Evolutionary conservation across 2,888 invertebrate species (phyloP).

Genomic region (Crepidodera aurea): DNA sequence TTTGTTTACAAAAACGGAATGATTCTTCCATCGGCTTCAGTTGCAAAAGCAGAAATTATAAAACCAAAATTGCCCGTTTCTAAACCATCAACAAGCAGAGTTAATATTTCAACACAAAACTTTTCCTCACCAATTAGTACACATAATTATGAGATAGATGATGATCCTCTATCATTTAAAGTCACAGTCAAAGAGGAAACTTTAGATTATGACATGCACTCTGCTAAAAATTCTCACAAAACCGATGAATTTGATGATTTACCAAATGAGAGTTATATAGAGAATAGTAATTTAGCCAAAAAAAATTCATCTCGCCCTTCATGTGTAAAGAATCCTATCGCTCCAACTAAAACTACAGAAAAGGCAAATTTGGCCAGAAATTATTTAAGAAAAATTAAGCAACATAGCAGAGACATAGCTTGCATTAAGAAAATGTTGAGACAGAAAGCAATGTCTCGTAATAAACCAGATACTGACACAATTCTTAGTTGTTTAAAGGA

Average conservation of each 20-base stretch:
- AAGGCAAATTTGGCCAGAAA: constrained; percentile 41
- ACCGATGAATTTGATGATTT: constrained; percentile 6
- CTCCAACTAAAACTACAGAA: constrained; percentile 11
- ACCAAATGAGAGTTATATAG: constrained; percentile 11
- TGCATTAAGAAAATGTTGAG: constrained; percentile 53
- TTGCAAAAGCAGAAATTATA: constrained; percentile 3
- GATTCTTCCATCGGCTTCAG: constrained; percentile 44
- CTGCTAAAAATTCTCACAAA: background rate
- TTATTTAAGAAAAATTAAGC: constrained; percentile 53
- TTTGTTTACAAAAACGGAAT: constrained; percentile 56
- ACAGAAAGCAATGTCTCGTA: constrained; percentile 32
- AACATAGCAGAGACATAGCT: constrained; percentile 56
- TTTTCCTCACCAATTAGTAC: constrained; percentile 13
- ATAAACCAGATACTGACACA: constrained; percentile 45
- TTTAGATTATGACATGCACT: background rate
- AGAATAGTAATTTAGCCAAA: constrained; percentile 14
- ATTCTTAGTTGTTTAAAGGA: constrained; percentile 50
- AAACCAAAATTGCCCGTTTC: constrained; percentile 26
- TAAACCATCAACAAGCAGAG: constrained; percentile 35
- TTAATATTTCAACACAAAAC: background rate
- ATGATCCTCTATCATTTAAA: constrained; percentile 7
- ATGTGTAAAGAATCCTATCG: constrained; percentile 15
- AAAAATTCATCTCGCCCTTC: background rate
- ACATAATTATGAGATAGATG: constrained; percentile 1
- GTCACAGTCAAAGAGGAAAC: constrained; percentile 9